Base-by-base conservation (phyloP, 1,140 invertebrate species). In the Papilio aristodemus region DNA sequence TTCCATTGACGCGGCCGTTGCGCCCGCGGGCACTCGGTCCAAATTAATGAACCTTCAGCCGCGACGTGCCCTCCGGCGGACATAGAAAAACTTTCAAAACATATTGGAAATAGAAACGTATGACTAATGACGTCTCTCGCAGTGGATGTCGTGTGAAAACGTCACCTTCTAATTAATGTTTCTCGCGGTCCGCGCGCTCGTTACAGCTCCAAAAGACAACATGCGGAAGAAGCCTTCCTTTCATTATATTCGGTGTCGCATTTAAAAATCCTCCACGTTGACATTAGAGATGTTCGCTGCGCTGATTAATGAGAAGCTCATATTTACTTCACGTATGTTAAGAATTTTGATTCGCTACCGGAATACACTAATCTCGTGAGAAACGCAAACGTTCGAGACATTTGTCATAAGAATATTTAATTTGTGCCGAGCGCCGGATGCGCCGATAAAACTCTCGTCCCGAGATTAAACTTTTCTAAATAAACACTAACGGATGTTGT, bases 391-490 rank as follows among this genome's bases (percentile, higher is more conserved):
- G 83, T n/a, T n/a, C n/a, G 46, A 7, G 50, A 22, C 71, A 78
- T 78, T 78, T 78, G 75, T 81, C 77, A 75, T 70, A 70, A 70
- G 69, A 73, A 72, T 77, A 66, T 78, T 78, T 80, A 76, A 75
- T 75, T 78, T 73, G 68, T 73, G 70, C 71, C 73, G 76, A 77
- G 76, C 57, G 57, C 85, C 85, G 86, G 86, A 89, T 83, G 79
- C 72, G 11, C 68, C 71, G 80, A 87, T 87, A 87, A 83, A 85
- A 60, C 83, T 80, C 81, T 87, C 77, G 67, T 78, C 73, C 76
- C 73, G 71, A 89, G 83, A 87, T 85, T 86, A 89, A 73, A 83
- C 79, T 86, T 83, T 86, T 87, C 80, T 81, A 81, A 89, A 85
- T 78, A 89, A 87, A 89, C 79, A 89, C 67, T 75, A 70, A 39